Evolutionary conservation across 2,113 vertebrate species (phyloP).

Genomic region (Excalfactoria chinensis): DNA sequence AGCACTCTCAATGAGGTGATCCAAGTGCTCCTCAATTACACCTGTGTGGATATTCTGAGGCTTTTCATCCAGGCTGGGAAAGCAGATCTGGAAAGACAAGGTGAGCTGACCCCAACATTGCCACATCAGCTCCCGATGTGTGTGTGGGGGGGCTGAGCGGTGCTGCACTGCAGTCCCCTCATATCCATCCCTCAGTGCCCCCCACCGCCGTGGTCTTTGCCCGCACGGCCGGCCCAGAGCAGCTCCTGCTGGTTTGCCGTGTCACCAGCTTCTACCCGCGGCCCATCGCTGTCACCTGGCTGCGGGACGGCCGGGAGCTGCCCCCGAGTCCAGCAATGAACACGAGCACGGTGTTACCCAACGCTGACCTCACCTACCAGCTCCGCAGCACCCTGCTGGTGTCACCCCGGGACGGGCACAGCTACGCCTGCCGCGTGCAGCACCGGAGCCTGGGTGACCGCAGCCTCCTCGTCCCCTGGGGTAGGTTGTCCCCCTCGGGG

Average conservation of each 20-base stretch:
- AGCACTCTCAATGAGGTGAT: neutral
- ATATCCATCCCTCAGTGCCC: too few species aligned
- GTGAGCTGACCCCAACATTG: neutral
- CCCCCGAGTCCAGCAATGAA: too few species aligned
- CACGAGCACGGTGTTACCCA: neutral
- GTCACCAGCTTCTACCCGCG: neutral
- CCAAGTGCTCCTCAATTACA: neutral
- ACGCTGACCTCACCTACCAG: neutral
- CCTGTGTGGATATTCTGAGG: neutral
- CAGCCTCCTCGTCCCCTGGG: neutral
- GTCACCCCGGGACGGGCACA: neutral
- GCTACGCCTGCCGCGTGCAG: neutral
- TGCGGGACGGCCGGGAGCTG: neutral
- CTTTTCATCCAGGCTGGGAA: neutral
- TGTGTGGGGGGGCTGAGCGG: too few species aligned
- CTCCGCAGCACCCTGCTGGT: neutral
- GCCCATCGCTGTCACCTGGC: neutral
- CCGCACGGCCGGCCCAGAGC: too few species aligned
- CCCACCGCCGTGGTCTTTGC: neutral
- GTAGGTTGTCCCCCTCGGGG: neutral
- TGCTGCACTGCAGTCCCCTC: too few species aligned
- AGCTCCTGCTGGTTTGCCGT: neutral
- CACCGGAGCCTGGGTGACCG: neutral
- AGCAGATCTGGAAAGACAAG: neutral
- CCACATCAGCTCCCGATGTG: too few species aligned